Base-by-base conservation (phyloP, 2,113 vertebrate species). In the Falco punctatus region DNA sequence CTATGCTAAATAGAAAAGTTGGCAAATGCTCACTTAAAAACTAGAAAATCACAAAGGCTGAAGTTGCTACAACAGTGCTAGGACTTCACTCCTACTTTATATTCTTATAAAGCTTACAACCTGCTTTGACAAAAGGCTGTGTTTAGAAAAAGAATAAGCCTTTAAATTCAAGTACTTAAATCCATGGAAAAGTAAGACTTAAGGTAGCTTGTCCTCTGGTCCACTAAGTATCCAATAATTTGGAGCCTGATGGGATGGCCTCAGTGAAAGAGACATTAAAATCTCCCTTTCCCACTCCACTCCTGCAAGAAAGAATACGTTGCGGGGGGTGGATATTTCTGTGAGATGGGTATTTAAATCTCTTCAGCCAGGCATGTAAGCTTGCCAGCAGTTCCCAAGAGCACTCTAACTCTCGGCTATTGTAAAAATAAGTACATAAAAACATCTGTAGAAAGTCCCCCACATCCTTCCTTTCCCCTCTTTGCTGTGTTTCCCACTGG, bases 351-450 rank as follows among this genome's bases (percentile, higher is more conserved):
- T 79, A 44, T 90, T 90, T 62, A 82, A 9, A 61, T 5, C 73
- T 72, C 66, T 82, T 69, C 81, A 90, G 49, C 6, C 92, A 95
- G 73, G 67, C 38, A 15, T 61, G n/a, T 64, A 86, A 89, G 35
- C 16, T 67, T 46, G 35, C 61, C 91, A 92, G 84, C 35, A 75
- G 70, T 16, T 91, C 58, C 81, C 74, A 61, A 70, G 92, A 85
- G 66, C 15, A 49, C 44, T 49, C 70, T 94, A 81, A 62, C 40
- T 38, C 62, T 94, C 54, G 73, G 59, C 70, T 69, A 62, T 81
- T 86, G 58, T 72, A 72, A 95, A 92, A 90, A 49, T 72, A 75
- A 92, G 33, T 82, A 69, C 35, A 52, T 61, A 85, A 94, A 95
- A 94, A 72, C 70, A 79, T 57, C 61, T 51, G 62, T 75, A 3